Base-by-base conservation (phyloP, 1,140 invertebrate genomes). In the Papilio machaon region DNA sequence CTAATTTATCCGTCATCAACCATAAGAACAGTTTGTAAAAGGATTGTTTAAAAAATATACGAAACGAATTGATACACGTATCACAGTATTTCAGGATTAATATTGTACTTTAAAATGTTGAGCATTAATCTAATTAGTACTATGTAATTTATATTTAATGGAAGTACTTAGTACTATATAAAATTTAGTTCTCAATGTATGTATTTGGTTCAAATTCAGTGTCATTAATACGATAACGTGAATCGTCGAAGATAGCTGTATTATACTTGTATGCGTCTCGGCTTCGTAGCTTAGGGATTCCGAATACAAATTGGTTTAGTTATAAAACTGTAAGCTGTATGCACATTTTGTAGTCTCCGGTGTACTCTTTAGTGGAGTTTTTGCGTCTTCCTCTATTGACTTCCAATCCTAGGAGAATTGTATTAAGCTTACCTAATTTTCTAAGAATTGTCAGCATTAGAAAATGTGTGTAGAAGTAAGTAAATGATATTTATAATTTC, bases 301-400 rank as follows among this genome's bases (percentile, higher is more conserved):
- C 77, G 89, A 88, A 91, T 91, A 91, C 89, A 91, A 92, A 92
- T 91, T 87, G 91, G 86, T 90, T 91, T 92, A 90, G 91, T 92
- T 92, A 90, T 88, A 92, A 92, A 92, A 91, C 90, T 89, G 85
- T 86, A 80, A 83, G 81, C 84, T 86, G 83, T 85, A 87, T 88
- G 84, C 85, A 85, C 85, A 87, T 85, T 86, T 60, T 80, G 85
- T 79, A 84, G 85, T 87, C 84, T 82, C 85, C 60, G 46, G 82
- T 67, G 83, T 81, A 82, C 83, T 86, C 84, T 86, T 86, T 67
- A 79, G 77, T 47, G 77, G 7, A 49, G 77, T 67, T 79, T 79
- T 79, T 79, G 60, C 77, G n/a, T 67, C 54, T 79, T 67, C 43
- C 17, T 67, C 54, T 47, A 79, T 79, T 79, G 58, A 79, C 58